Conservation (phyloP, 2,797 vertebrate species). For the Lepus oiostolus region DNA sequence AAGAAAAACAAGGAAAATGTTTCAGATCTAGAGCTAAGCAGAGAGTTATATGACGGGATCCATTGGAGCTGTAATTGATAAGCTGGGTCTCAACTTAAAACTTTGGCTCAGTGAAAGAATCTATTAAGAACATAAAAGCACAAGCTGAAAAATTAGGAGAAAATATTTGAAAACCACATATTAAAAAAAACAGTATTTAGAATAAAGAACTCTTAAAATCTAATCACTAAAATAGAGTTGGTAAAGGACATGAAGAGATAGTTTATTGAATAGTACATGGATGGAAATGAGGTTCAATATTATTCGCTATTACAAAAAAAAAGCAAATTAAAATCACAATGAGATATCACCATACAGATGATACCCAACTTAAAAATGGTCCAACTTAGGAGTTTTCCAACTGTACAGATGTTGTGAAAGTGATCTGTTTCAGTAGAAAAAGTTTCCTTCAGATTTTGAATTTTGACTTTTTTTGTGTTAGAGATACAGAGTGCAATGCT, state of each 20-base stretch:
- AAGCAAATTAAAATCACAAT: slow-evolving; percentile 13
- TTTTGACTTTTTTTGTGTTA: no score
- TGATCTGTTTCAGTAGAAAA: no score
- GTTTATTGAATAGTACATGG: not conserved
- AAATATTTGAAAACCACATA: not conserved
- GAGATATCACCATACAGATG: not conserved
- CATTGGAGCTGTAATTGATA: not conserved
- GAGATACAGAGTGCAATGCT: no score
- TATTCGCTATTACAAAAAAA: slow-evolving; percentile 2
- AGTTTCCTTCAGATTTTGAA: no score
- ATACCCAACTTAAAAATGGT: not conserved
- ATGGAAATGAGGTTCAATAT: not conserved
- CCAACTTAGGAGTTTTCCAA: no score
- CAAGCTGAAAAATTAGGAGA: not conserved
- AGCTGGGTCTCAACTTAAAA: not conserved
- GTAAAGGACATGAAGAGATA: not conserved
- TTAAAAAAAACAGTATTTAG: not conserved
- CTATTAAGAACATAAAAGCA: not conserved
- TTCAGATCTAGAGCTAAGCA: not conserved
- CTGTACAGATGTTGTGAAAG: no score
- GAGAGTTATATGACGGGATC: not conserved
- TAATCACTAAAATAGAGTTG: not conserved
- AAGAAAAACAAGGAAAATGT: not conserved
- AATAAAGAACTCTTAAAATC: slow-evolving; percentile 23
- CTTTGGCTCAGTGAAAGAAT: not conserved